Percentiles rank a stretch among this genome's conserved stretches.
These are phyloP conservation scores for Drosophila kambysellisi DNA, from an alignment of 2,888 invertebrate species.

Conservation along the genomic window DNA sequence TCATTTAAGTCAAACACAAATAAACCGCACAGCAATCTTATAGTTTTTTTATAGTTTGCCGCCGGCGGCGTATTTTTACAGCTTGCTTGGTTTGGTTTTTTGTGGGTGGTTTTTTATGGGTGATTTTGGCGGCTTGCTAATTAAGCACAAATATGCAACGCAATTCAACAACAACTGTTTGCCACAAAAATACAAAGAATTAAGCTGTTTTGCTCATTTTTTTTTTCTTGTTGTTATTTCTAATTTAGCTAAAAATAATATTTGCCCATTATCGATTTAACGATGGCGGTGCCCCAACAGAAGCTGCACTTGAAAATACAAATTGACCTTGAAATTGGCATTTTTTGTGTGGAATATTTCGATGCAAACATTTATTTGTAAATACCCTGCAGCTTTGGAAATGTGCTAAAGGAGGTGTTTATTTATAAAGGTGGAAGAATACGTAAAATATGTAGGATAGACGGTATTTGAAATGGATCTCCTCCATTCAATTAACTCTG, in stretches of 20 bases:
- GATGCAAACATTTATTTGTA: constrained; percentile 26
- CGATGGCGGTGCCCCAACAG: constrained; percentile 25
- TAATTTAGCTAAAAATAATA: constrained; percentile 23
- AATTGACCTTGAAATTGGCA: constrained; percentile 56
- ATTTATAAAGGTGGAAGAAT: background rate
- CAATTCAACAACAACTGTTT: constrained; percentile 38
- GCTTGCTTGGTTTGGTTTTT: constrained; percentile 6
- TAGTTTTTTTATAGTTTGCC: constrained; percentile 43
- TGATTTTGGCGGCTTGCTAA: constrained; percentile 30
- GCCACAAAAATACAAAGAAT: constrained; percentile 6
- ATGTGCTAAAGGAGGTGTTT: background rate
- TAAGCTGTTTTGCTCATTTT: constrained; percentile 36
- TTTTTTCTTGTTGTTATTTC: constrained; percentile 24
- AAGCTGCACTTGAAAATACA: constrained; percentile 48
- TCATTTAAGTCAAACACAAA: constrained; percentile 27
- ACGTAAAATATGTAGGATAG: background rate
- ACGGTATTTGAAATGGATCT: background rate
- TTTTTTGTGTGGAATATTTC: constrained; percentile 9
- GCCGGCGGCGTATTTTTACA: constrained; percentile 12
- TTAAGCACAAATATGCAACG: constrained; percentile 48
- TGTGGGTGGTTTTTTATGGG: constrained; percentile 2
- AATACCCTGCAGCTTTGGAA: constrained; percentile 5
- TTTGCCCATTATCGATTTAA: constrained; percentile 34
- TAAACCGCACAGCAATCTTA: constrained; percentile 21
- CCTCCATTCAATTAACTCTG: background rate